These are phyloP conservation scores for Pseudopodoces humilis DNA, from an alignment of 2,113 vertebrate species.

Conservation along the genomic window DNA sequence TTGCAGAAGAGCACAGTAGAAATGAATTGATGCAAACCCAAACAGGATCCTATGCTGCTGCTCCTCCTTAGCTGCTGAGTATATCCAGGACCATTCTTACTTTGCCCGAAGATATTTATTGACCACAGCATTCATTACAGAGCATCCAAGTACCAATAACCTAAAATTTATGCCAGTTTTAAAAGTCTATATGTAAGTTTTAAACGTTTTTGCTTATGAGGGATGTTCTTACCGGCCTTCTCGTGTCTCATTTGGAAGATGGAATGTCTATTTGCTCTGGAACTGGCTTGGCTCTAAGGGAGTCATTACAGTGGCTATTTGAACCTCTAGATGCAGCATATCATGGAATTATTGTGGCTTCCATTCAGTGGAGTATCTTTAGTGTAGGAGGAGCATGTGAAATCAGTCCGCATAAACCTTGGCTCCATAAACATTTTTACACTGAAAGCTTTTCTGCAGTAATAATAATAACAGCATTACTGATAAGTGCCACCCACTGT, in stretches of 20 bases:
- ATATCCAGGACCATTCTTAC: not conserved
- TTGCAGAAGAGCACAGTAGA: not conserved
- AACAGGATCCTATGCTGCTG: not conserved
- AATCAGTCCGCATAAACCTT: conserved; percentile 32
- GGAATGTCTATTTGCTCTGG: conserved; percentile 41
- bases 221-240: conserved; percentile 64
- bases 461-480: conserved; percentile 20
- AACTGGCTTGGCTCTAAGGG: conserved; percentile 43
- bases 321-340: conserved; percentile 36
- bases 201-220: conserved; percentile 61
- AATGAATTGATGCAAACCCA: not conserved
- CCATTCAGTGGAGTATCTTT: not conserved
- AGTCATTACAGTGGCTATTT: conserved; percentile 53
- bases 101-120: conserved; percentile 48
- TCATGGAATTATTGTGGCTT: conserved; percentile 4
- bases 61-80: not conserved
- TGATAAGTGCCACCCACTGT: not conserved
- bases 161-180: conserved; percentile 57
- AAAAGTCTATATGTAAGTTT: conserved; percentile 58
- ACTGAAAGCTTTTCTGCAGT: not conserved
- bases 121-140: conserved; percentile 39
- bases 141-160: conserved; percentile 53
- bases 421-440: conserved; percentile 9
- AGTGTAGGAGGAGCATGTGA: not conserved
- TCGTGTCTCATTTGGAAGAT: conserved; percentile 67